Conservation (phyloP, 1,140 invertebrate species). For the Brachionus koreanus region DNA sequence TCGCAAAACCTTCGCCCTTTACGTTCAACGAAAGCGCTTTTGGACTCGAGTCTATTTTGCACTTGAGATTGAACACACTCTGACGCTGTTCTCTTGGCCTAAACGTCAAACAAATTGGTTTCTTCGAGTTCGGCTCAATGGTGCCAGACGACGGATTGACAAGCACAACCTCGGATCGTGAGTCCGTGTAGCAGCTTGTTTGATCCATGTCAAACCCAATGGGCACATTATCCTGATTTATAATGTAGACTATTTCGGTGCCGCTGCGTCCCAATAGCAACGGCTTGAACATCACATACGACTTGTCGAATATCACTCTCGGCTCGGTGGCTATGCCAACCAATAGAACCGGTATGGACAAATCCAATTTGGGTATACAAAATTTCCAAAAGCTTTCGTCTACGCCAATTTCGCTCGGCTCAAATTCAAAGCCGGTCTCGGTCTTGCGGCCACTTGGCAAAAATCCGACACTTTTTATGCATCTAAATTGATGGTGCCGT, state of each 20-base stretch:
- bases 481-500: conserved; percentile 48
- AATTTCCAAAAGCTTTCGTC: conserved; percentile 58
- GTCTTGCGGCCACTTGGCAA: conserved; percentile 30
- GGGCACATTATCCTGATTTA: conserved; percentile 5
- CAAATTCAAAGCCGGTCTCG: conserved; percentile 56
- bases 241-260: neutral
- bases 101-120: neutral
- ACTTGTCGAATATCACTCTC: conserved; percentile 54
- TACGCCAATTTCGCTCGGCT: conserved; percentile 50
- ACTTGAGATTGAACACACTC: conserved; percentile 8
- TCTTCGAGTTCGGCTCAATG: neutral
- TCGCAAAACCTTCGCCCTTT: conserved; percentile 48
- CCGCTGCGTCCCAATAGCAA: conserved; percentile 53
- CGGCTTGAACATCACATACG: conserved; percentile 57
- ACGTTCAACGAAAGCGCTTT: conserved; percentile 55
- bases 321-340: conserved; percentile 56
- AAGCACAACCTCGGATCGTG: neutral
- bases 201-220: conserved; percentile 10
- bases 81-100: neutral
- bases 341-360: conserved; percentile 57
- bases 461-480: neutral
- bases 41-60: neutral
- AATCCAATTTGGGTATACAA: conserved; percentile 54
- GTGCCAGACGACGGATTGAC: neutral
- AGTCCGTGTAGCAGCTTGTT: neutral